These are phyloP conservation scores for Argya squamiceps DNA, from an alignment of 2,797 vertebrate genomes.

Conservation along the genomic window DNA sequence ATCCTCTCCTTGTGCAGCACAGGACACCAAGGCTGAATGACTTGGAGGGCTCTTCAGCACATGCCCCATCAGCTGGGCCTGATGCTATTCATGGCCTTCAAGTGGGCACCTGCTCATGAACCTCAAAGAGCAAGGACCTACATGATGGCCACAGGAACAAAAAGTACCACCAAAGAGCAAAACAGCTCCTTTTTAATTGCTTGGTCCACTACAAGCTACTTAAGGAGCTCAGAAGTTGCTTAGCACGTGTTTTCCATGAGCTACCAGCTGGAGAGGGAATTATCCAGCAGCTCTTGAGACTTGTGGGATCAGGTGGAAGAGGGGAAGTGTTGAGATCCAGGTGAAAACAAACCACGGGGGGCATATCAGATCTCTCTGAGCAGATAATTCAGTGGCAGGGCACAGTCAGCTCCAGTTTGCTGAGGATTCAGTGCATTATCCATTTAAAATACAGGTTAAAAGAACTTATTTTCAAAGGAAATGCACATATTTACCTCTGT, in stretches of 20 bases:
- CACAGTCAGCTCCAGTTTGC: accelerated
- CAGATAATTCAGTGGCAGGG: background rate
- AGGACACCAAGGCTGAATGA: background rate
- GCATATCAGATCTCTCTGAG: background rate
- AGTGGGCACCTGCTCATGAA: background rate
- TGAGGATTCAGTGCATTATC: background rate
- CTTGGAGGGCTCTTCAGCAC: background rate
- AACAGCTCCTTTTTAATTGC: background rate
- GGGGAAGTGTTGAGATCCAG: background rate
- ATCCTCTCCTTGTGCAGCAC: background rate
- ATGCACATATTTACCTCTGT: background rate
- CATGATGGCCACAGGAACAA: accelerated
- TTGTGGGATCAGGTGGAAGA: background rate
- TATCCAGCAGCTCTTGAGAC: background rate
- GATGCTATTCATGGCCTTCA: background rate
- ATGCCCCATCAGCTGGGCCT: background rate
- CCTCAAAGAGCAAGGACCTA: background rate
- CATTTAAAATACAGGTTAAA: background rate
- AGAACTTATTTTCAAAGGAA: background rate
- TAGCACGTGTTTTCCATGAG: background rate
- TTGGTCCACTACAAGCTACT: background rate
- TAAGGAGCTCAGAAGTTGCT: background rate
- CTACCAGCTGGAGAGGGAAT: background rate
- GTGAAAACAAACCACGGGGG: background rate
- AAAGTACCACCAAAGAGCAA: background rate